Evolutionary conservation across 2,113 vertebrate genomes (phyloP).

Genomic region (Camelus bactrianus): DNA sequence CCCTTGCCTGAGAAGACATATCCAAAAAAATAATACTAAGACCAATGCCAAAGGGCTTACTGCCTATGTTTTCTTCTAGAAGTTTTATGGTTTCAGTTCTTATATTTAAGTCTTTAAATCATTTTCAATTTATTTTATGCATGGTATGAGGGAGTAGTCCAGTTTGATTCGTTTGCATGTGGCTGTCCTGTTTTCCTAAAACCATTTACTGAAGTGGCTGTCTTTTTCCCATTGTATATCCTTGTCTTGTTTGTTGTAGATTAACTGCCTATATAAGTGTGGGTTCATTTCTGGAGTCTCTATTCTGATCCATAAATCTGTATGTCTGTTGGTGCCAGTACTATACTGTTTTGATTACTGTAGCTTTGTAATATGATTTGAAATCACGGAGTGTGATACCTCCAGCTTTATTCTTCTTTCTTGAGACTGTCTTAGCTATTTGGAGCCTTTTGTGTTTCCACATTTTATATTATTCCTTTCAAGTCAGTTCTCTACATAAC

Average conservation of each 20-base stretch:
- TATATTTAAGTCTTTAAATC: background rate
- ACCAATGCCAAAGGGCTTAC: background rate
- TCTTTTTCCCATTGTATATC: background rate
- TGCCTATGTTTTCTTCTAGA: background rate
- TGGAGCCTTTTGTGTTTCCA: background rate
- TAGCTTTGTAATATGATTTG: background rate
- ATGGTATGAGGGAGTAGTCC: background rate
- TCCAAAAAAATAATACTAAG: background rate
- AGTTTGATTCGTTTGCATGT: background rate
- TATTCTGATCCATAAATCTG: background rate
- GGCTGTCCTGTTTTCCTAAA: background rate
- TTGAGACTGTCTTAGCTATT: background rate
- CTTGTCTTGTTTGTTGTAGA: background rate
- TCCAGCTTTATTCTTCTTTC: background rate
- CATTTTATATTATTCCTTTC: background rate
- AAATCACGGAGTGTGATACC: background rate
- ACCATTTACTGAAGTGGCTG: background rate
- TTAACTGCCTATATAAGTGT: background rate
- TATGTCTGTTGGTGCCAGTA: background rate
- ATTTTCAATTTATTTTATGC: background rate
- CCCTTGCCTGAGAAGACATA: background rate
- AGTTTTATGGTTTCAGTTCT: background rate
- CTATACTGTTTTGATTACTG: background rate
- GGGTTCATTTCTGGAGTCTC: background rate
- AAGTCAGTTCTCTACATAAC: background rate